A percentile compares a stretch with the other conserved stretches of the same genome.
phyloP scores from a whole-genome alignment of 2,113 vertebrate species.

The Axis porcinus region DNA sequence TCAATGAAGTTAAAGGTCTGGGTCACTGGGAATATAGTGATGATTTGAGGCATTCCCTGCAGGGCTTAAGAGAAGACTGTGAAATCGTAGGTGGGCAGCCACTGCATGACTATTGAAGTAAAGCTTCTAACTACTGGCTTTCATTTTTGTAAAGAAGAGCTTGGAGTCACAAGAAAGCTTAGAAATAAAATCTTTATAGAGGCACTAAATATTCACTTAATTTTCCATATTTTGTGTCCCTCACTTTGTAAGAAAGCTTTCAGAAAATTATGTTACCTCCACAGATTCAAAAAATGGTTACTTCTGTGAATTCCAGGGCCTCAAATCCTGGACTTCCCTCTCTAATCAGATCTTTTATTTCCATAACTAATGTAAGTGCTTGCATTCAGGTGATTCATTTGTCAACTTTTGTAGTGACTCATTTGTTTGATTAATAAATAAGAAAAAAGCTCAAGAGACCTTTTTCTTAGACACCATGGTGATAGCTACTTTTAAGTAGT shows the following conservation, averaged over 20 bases:
- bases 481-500: constrained; percentile 3
- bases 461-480: constrained; percentile 14
- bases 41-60: no score
- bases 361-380: not conserved
- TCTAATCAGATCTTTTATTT: not conserved
- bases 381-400: not conserved
- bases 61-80: accelerated
- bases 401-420: not conserved
- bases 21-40: not conserved
- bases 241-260: not conserved
- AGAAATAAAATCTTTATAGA: not conserved
- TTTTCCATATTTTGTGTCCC: accelerated
- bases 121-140: no score
- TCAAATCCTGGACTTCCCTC: not conserved
- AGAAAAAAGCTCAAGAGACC: not conserved
- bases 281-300: not conserved
- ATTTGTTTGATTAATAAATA: constrained; percentile 29
- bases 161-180: not conserved
- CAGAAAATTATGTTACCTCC: not conserved
- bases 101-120: not conserved
- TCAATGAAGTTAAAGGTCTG: not conserved
- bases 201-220: not conserved
- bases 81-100: accelerated
- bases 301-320: not conserved
- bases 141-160: not conserved